Conservation (phyloP, 2,797 vertebrate genomes). For the Thunnus albacares region DNA sequence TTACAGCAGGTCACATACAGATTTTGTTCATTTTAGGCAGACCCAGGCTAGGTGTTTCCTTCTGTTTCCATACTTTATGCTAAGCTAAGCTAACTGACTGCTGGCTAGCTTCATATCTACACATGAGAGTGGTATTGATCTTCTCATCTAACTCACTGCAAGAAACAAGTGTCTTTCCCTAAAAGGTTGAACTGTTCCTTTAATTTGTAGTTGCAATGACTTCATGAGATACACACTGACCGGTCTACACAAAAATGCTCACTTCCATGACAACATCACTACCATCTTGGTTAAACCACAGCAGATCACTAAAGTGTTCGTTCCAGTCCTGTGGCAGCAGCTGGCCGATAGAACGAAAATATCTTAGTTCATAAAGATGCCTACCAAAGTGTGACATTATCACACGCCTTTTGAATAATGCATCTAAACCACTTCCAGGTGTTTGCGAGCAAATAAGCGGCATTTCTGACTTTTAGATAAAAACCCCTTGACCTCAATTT, state of each 20-base stretch:
- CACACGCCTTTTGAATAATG: not conserved
- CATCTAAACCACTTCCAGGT: not conserved
- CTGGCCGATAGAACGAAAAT: not conserved
- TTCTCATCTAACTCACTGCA: not conserved
- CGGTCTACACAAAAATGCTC: not conserved
- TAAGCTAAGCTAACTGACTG: not conserved
- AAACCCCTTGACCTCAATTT: not conserved
- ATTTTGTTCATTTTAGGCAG: not conserved
- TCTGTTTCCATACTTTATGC: not conserved
- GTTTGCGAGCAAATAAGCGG: not conserved
- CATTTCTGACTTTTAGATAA: not conserved
- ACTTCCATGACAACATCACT: constrained; percentile 43
- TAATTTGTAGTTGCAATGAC: not conserved
- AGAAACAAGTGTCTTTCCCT: not conserved
- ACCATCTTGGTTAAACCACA: not conserved
- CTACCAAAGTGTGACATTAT: constrained; percentile 23
- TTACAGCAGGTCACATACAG: no score
- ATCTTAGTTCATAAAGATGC: constrained; percentile 37
- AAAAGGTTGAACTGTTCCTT: not conserved
- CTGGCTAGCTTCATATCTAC: not conserved
- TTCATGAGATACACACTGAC: not conserved
- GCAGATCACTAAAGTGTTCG: constrained; percentile 17
- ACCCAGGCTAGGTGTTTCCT: not conserved
- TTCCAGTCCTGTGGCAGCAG: constrained; percentile 52
- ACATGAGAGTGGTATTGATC: not conserved